Evolutionary conservation across 1,140 invertebrate genomes (phyloP), one percentile per base, ranked within the genome.

Genomic region (Eumaeus atala): DNA sequence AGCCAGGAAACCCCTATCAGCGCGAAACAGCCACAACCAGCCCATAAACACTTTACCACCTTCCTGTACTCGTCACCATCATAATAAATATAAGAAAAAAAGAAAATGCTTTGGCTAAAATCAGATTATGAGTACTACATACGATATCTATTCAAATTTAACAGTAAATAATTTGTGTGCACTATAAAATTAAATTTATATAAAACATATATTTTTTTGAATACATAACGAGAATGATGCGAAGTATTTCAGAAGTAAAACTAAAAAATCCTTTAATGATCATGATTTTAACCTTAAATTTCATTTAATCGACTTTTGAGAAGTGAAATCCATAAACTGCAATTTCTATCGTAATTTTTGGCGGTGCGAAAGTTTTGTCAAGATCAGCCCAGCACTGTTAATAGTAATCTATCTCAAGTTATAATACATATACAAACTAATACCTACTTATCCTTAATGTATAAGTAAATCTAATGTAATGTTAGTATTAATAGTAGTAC

Each of bases 41-140:
- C 62, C n/a, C 59, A 60, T 72, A 72, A 74, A 72, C 72, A 74
- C 67, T 74, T 74, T 69, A 65, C 56, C 62, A 49, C 55, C 55
- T 74, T 72, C 67, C 72, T 70, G 68, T 66, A 62, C 60, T 48
- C 37, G 51, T 51, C 50, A 21, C 49, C 11, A 6, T 12, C 14
- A 14, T 44, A 44, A 56, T 56, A 50, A 54, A 50, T 21, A 34
- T 11, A 48, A 47, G 33, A 51, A 47, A 34, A 53, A 49, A n/a
- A n/a, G n/a, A 48, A 59, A 44, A 34, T 28, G 34, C 34, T 47
- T 47, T 6, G 21, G 21, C n/a, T n/a, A 6, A 28, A 28, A 28
- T 28, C 21, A 28, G 6, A 28, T 28, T 28, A 6, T n/a, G n/a
- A n/a, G n/a, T n/a, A n/a, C n/a, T n/a, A n/a, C n/a, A n/a, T n/a